phyloP scores from a whole-genome alignment of 2,888 invertebrate genomes.

The Frankliniella intonsa region DNA sequence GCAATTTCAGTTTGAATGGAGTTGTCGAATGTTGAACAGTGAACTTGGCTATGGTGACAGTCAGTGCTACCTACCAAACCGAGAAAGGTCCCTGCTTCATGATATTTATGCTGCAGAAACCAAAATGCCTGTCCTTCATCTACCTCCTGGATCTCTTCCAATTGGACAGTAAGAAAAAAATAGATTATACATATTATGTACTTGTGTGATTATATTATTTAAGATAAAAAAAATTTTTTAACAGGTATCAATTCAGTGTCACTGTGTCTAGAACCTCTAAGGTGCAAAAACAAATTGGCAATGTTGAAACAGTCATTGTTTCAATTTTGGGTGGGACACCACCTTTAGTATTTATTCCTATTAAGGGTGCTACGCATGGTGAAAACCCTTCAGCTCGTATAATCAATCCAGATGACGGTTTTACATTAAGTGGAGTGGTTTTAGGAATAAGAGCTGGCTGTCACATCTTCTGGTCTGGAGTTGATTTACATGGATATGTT shows the following conservation, averaged over 20 bases:
- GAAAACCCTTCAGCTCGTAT: background rate
- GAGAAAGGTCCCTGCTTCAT: background rate
- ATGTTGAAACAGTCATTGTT: background rate
- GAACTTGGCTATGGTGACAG: conserved; percentile 6
- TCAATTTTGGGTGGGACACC: background rate
- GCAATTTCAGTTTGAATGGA: background rate
- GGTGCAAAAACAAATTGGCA: background rate
- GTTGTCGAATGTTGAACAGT: background rate
- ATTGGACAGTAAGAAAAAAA: background rate
- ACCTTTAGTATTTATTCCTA: background rate
- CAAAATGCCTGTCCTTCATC: background rate
- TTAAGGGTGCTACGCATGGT: background rate
- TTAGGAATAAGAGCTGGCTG: background rate
- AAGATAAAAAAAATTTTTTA: background rate
- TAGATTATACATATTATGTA: background rate
- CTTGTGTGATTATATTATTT: background rate
- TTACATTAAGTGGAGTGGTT: background rate
- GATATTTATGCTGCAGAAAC: background rate
- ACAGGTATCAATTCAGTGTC: background rate
- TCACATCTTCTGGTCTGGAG: background rate
- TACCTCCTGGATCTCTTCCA: background rate
- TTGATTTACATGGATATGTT: background rate
- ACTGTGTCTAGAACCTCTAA: background rate
- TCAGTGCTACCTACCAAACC: background rate
- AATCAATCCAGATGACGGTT: background rate